Conservation (phyloP, 92 coral and sea anemone genomes). For the Porites rus region DNA sequence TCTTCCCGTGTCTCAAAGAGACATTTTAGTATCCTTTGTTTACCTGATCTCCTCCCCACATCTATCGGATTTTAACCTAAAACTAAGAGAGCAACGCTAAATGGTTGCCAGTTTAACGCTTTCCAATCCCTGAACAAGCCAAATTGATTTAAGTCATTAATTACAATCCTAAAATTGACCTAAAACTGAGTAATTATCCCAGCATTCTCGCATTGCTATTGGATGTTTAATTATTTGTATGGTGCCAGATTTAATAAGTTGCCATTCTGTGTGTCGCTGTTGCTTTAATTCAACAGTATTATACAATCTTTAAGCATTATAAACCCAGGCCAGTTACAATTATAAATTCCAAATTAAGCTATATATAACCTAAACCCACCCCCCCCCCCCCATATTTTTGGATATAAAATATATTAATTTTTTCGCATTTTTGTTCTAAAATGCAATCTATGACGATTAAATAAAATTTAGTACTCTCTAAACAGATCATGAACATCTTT, state of each 20-base stretch:
- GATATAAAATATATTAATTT: too few relatives aligned
- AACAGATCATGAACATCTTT: conserved; percentile 18
- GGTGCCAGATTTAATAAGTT: conserved; percentile 18
- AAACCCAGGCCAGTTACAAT: not conserved
- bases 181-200: conserved; percentile 18
- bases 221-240: conserved; percentile 33
- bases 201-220: conserved; percentile 14
- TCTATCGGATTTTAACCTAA: not conserved
- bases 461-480: conserved; percentile 24
- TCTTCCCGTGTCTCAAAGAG: not conserved
- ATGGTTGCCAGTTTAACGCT: not conserved
- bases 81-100: not conserved
- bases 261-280: not conserved
- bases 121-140: not conserved
- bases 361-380: too few relatives aligned
- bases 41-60: not conserved
- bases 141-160: conserved; percentile 32
- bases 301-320: not conserved
- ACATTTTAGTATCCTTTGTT: not conserved
- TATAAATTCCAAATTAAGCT: too few relatives aligned
- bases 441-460: conserved; percentile 15
- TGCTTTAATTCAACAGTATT: not conserved
- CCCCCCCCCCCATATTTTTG: too few relatives aligned
- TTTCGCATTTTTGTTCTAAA: not conserved
- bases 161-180: conserved; percentile 33